Percentiles rank a stretch among this genome's conserved stretches.
Conservation (phyloP, 2,797 vertebrate species). For the Ceryle rudis region DNA sequence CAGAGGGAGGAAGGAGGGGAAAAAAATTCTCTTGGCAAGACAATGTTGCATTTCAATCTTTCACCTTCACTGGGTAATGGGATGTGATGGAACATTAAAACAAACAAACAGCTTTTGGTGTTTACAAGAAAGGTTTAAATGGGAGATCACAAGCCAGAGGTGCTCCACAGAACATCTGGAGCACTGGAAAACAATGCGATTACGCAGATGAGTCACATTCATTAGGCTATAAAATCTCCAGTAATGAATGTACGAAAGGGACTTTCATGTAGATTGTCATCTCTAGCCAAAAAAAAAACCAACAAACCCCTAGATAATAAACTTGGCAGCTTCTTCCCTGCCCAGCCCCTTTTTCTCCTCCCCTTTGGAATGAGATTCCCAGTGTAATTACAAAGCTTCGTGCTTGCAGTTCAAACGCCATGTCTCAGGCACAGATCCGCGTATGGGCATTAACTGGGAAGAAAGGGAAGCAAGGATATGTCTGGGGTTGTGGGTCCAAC, state of each 20-base stretch:
- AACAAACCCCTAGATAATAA: conserved; percentile 33
- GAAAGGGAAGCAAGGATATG: neutral
- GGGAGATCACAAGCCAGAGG: conserved; percentile 74
- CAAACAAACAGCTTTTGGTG: conserved; percentile 82
- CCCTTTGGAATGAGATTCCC: conserved; percentile 28
- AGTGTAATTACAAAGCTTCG: neutral
- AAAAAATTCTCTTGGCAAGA: conserved; percentile 78
- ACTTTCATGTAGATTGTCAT: conserved; percentile 70
- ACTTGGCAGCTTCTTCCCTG: neutral
- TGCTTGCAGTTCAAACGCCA: neutral
- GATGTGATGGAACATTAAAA: conserved; percentile 82
- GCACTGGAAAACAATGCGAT: conserved; percentile 76
- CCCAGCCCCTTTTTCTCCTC: neutral
- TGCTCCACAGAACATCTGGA: conserved; percentile 83
- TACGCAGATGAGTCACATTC: conserved; percentile 81
- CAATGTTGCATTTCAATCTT: conserved; percentile 71
- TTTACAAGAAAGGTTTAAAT: conserved; percentile 82
- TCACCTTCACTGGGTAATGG: conserved; percentile 82
- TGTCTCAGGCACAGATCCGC: neutral
- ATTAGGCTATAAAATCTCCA: conserved; percentile 79
- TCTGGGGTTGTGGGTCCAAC: neutral
- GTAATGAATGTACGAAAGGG: conserved; percentile 72
- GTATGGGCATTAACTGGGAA: neutral
- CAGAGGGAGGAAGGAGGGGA: conserved; percentile 68
- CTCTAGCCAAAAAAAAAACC: neutral